These are phyloP conservation scores for Caenorhabditis doughertyi DNA, from an alignment of 2,888 invertebrate species.

Conservation along the genomic window DNA sequence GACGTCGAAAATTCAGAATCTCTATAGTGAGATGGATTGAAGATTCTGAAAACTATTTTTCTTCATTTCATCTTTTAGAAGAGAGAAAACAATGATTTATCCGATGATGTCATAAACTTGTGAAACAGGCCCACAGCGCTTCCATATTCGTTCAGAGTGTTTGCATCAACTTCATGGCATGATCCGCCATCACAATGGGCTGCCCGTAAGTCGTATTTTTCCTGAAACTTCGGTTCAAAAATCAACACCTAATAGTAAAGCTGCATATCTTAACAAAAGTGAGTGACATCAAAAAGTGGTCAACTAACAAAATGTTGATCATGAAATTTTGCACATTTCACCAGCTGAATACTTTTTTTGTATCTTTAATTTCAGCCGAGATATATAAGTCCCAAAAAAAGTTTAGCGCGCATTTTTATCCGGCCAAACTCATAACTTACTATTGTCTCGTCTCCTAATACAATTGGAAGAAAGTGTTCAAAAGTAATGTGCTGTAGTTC, in stretches of 20 bases:
- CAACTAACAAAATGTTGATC: too few species aligned
- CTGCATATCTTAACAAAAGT: neutral
- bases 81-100: slow-evolving; percentile 17
- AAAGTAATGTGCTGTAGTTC: slow-evolving; percentile 85
- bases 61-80: neutral
- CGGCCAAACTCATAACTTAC: too few species aligned
- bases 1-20: slow-evolving; percentile 8
- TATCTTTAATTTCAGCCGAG: too few species aligned
- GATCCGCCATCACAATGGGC: slow-evolving; percentile 39
- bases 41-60: neutral
- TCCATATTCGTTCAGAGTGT: slow-evolving; percentile 92
- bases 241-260: too few species aligned
- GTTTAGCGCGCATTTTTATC: too few species aligned
- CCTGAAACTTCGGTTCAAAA: slow-evolving; percentile 15
- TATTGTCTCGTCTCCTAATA: slow-evolving; percentile 66
- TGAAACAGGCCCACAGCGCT: slow-evolving; percentile 77
- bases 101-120: slow-evolving; percentile 43
- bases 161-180: slow-evolving; percentile 86
- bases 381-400: too few species aligned
- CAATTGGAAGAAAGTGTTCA: slow-evolving; percentile 78
- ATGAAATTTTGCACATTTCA: too few species aligned
- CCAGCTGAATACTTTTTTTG: too few species aligned
- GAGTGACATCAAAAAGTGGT: too few species aligned
- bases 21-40: slow-evolving; percentile 11
- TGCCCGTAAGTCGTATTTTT: slow-evolving; percentile 42